phyloP scores from a whole-genome alignment of 2,888 invertebrate genomes.

The Lithosia quadra region DNA sequence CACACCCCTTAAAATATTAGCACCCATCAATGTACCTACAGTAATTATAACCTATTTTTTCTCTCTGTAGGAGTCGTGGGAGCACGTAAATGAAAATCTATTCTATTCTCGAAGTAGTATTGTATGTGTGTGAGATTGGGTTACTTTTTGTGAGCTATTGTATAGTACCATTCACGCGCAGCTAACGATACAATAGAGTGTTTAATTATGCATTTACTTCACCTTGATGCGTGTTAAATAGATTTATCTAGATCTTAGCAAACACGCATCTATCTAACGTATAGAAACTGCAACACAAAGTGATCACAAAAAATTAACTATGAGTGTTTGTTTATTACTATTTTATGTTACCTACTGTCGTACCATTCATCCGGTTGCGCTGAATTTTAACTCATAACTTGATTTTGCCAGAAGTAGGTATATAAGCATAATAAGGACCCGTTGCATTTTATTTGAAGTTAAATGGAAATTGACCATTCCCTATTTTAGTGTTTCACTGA shows the following conservation, averaged over 20 bases:
- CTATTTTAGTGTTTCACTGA: no score
- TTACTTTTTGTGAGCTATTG: constrained; percentile 41
- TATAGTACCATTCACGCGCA: constrained; percentile 31
- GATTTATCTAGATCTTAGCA: not conserved
- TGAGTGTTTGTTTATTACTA: not conserved
- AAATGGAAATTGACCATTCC: no score
- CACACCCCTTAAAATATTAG: no score
- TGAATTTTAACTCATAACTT: no score
- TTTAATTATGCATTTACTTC: constrained; percentile 18
- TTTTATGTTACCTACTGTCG: no score
- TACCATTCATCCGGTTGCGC: no score
- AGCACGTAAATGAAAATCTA: constrained; percentile 7
- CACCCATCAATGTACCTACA: no score
- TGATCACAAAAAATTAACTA: not conserved
- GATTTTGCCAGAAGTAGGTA: no score
- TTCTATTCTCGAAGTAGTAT: constrained; percentile 18
- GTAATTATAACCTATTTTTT: not conserved
- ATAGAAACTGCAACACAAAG: not conserved
- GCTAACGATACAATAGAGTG: constrained; percentile 27
- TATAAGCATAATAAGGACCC: no score
- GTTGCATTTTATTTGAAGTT: no score
- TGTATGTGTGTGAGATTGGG: constrained; percentile 35
- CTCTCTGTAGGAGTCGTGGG: constrained; percentile 4
- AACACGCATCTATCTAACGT: not conserved
- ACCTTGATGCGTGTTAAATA: not conserved